Evolutionary conservation across 30 jellyfish, hydroid and myxozoan species (phyloP).

Genomic region (Hydractinia symbiolongicarpus): DNA sequence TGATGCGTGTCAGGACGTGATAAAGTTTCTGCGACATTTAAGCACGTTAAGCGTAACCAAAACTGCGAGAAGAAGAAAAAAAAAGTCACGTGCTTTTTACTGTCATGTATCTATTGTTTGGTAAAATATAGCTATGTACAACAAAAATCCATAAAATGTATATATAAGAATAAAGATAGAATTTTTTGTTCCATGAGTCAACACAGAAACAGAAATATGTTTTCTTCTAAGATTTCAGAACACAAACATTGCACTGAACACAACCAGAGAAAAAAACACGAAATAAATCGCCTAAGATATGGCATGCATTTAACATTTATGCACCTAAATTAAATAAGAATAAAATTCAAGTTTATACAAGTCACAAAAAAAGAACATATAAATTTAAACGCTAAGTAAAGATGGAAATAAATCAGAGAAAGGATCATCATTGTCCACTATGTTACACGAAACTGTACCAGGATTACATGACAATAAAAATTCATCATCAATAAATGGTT

Average conservation of each 20-base stretch:
- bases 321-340: background rate
- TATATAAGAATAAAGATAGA: no score
- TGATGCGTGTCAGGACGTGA: no score
- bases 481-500: slow-evolving; percentile 43
- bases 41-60: no score
- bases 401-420: slow-evolving; percentile 86
- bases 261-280: background rate
- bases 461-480: slow-evolving; percentile 35
- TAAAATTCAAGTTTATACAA: background rate
- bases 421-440: slow-evolving; percentile 77
- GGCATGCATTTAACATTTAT: background rate
- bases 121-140: no score
- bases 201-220: no score
- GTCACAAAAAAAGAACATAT: background rate
- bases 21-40: no score
- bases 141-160: no score
- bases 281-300: background rate
- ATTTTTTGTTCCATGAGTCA: no score
- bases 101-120: no score
- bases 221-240: no score
- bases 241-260: background rate
- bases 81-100: no score
- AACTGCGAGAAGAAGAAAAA: no score
- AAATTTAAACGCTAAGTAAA: slow-evolving; percentile 67
- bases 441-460: slow-evolving; percentile 37